Conservation (phyloP, 2,113 vertebrate genomes). For the Dromas ardeola region DNA sequence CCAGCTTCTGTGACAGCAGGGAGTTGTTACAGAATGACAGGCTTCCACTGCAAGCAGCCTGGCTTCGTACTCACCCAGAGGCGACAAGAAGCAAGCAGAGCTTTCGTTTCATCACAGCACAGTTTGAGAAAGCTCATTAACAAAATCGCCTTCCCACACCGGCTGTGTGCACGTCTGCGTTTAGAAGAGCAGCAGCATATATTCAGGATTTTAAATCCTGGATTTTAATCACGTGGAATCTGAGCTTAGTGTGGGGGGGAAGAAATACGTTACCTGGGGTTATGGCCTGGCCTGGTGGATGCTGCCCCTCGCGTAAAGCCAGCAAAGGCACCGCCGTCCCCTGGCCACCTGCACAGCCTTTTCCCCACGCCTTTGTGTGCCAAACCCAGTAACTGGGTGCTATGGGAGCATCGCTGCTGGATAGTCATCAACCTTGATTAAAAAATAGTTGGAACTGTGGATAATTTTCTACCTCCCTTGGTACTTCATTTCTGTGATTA, state of each 20-base stretch:
- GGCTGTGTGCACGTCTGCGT: background rate
- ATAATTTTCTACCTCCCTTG: background rate
- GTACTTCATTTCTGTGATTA: background rate
- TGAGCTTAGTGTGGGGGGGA: background rate
- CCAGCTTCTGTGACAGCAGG: background rate
- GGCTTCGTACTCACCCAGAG: accelerated
- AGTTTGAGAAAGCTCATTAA: background rate
- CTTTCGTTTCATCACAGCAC: background rate
- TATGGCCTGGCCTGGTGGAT: background rate
- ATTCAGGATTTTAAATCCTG: background rate
- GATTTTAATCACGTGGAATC: background rate
- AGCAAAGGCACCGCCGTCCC: background rate
- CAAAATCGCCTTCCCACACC: background rate
- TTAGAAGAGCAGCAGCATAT: background rate
- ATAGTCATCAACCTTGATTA: background rate
- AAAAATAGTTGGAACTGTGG: background rate
- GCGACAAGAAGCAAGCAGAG: accelerated
- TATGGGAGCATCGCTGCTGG: background rate
- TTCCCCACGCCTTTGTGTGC: accelerated
- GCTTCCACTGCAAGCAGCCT: background rate
- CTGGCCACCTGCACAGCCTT: background rate
- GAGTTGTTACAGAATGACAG: background rate
- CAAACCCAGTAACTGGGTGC: background rate
- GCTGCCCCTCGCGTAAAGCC: background rate
- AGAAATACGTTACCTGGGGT: accelerated